Evolutionary conservation across 2,888 invertebrate genomes (phyloP).

Genomic region (Pyrrhosoma nymphula): DNA sequence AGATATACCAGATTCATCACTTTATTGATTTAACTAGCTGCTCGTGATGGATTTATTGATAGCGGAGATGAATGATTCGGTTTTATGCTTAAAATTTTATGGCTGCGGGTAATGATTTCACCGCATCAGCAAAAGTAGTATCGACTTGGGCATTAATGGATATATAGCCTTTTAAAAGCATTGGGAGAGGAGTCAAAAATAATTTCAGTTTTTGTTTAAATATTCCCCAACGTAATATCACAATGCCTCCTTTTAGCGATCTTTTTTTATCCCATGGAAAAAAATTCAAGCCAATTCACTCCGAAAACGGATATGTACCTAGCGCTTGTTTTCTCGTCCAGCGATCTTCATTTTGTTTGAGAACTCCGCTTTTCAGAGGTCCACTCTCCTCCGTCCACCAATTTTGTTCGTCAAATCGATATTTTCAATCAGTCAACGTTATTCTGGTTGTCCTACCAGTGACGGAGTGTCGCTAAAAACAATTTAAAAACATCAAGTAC

Average conservation of each 20-base stretch:
- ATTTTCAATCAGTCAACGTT: conserved; percentile 7
- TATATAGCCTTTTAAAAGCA: not conserved
- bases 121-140: not conserved
- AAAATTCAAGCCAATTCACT: not conserved
- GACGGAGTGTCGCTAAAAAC: not conserved
- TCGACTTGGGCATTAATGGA: not conserved
- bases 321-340: not conserved
- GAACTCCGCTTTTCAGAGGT: not conserved
- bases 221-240: not conserved
- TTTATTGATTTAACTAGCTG: not conserved
- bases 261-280: not conserved
- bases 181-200: not conserved
- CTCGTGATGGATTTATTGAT: not conserved
- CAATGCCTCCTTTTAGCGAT: not conserved
- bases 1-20: not conserved
- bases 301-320: no score
- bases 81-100: not conserved
- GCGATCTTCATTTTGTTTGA: not conserved
- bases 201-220: not conserved
- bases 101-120: not conserved
- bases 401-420: not conserved
- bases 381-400: not conserved
- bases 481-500: not conserved
- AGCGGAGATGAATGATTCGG: not conserved
- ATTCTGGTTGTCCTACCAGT: not conserved